phyloP scores from a whole-genome alignment of 1,140 invertebrate species.

The Ladona fulva region DNA sequence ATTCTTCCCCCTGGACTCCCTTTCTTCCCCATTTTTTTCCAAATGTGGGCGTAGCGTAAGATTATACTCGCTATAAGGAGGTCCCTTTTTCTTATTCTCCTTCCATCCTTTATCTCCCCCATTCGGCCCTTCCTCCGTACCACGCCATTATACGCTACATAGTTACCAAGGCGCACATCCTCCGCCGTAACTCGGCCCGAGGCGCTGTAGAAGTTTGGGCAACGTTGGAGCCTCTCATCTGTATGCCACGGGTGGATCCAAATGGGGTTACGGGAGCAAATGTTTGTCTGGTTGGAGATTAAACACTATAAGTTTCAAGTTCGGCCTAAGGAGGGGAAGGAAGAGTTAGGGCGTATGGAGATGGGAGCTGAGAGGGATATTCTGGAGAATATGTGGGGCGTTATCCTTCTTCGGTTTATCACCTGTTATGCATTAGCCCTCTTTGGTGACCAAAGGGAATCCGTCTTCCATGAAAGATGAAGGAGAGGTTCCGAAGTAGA shows the following conservation, averaged over 20 bases:
- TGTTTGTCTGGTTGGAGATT: background rate
- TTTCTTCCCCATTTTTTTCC: background rate
- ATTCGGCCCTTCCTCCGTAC: background rate
- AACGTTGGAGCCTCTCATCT: background rate
- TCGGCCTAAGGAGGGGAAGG: background rate
- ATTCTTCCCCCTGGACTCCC: too few species aligned
- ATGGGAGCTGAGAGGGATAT: too few species aligned
- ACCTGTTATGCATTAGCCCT: too few species aligned
- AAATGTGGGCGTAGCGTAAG: too few species aligned
- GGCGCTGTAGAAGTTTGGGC: background rate
- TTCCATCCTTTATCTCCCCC: background rate
- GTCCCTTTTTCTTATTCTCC: background rate
- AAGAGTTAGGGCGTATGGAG: too few species aligned
- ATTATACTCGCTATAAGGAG: too few species aligned
- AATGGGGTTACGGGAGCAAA: background rate
- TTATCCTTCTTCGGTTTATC: too few species aligned
- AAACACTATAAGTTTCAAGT: slow-evolving; percentile 7
- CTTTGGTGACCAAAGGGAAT: too few species aligned
- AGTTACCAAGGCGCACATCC: background rate
- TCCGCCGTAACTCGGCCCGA: too few species aligned
- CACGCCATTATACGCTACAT: background rate
- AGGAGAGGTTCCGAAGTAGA: too few species aligned
- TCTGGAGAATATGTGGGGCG: too few species aligned
- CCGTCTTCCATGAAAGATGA: too few species aligned
- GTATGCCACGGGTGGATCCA: background rate